Base-by-base conservation (phyloP, 2,888 invertebrate species). In the Caenorhabditis macrosperma region DNA sequence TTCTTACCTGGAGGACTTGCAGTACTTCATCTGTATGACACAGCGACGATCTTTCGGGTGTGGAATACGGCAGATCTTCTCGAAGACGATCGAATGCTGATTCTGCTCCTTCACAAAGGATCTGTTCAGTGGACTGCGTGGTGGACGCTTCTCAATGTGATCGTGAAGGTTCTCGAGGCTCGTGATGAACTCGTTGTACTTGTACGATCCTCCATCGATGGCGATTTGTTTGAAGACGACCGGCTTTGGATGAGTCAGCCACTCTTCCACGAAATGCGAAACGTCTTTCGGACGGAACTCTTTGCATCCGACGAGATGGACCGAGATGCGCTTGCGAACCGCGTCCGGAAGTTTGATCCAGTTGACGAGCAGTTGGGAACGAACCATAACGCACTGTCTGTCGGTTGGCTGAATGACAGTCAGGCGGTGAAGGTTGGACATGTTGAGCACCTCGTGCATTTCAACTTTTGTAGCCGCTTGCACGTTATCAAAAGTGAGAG, bases 141-240 rank as follows among this genome's bases (percentile, higher is more conserved):
- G 79, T 15, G 79, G 79, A 26, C 48, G 64, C 26, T 59, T 55
- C 54, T 74, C 74, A 22, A 46, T 26, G 5, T 55, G 33, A 9
- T 64, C 41, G 41, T 79, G 79, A 7, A 79, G 63, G 9, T 20
- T 26, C 46, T 75, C 80, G 28, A 80, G 52, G 22, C 55, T 67
- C 28, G 66, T 54, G 26, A 80, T 52, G 55, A 80, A 75, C 9
- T 75, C 80, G 28, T 75, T 71, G 38, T 66, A 80, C 20, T 76
- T 80, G 55, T 71, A 80, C 22, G 80, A 76, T 7, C 67, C 71
- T n/a, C 66, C 80, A 44, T 80, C 80, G 26, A 80, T 64, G 4
- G 80, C 63, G 15, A 80, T 71, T 35, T 80, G 75, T 33, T 66
- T 66, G 68, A 80, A 80, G 4, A 71, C 12, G 12, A 66, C 66